A percentile compares a stretch with the other conserved stretches of the same genome.
Evolutionary conservation across 2,888 invertebrate species (phyloP).

Genomic region (Spicauda simplicius): DNA sequence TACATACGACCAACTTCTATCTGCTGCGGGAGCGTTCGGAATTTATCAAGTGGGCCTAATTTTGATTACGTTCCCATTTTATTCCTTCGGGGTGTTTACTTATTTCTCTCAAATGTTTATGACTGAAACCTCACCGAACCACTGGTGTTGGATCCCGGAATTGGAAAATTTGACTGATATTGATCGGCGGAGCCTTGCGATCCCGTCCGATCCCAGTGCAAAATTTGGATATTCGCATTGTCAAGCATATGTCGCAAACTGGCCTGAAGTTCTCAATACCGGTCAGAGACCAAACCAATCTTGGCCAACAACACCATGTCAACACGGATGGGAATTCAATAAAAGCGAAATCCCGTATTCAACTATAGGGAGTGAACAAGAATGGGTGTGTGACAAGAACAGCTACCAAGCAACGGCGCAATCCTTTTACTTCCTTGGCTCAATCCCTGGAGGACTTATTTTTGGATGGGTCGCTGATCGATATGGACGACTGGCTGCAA

Average conservation of each 20-base stretch:
- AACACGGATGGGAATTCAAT: constrained; percentile 69
- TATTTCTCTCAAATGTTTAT: constrained; percentile 66
- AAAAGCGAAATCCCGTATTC: constrained; percentile 66
- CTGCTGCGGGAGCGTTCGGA: constrained; percentile 65
- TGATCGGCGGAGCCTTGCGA: constrained; percentile 57
- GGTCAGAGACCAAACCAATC: constrained; percentile 49
- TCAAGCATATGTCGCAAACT: constrained; percentile 58
- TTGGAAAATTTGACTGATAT: constrained; percentile 58
- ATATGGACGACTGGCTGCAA: constrained; percentile 63
- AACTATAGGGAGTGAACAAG: constrained; percentile 64
- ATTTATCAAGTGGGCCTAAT: constrained; percentile 61
- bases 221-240: constrained; percentile 64
- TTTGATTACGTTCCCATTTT: constrained; percentile 60
- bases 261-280: constrained; percentile 56
- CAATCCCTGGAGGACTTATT: constrained; percentile 62
- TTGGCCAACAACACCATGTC: constrained; percentile 55
- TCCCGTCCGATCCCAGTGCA: constrained; percentile 54
- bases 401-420: constrained; percentile 69
- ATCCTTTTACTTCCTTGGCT: constrained; percentile 64
- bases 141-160: constrained; percentile 70
- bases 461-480: constrained; percentile 66
- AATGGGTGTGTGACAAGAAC: constrained; percentile 66
- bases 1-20: constrained; percentile 60
- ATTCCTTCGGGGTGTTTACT: constrained; percentile 58
- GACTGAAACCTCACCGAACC: constrained; percentile 62